phyloP scores from a whole-genome alignment of 1,140 invertebrate genomes.

The Sarcophaga bullata region DNA sequence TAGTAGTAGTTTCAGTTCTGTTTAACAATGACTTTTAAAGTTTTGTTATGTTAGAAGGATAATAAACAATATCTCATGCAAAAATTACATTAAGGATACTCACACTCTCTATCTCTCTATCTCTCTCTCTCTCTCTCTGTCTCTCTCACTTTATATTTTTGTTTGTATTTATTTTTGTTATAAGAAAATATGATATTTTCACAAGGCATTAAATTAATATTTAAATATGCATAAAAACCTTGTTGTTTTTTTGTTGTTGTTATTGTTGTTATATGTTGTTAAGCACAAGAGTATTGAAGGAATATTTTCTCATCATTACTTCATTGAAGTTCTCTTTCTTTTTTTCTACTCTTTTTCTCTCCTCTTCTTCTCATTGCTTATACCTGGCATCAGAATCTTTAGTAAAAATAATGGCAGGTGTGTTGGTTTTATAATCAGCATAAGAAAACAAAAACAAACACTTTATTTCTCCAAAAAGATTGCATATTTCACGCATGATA shows the following conservation, averaged over 20 bases:
- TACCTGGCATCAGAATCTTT: background rate
- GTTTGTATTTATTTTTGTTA: background rate
- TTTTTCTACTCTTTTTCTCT: too few relatives aligned
- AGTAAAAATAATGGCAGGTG: slow-evolving; percentile 3
- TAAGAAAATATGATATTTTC: slow-evolving; percentile 18
- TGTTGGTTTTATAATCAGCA: background rate
- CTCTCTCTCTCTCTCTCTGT: background rate
- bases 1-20: too few relatives aligned
- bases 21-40: background rate
- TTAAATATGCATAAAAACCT: slow-evolving; percentile 2
- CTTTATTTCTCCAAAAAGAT: background rate
- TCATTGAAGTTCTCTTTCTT: too few relatives aligned
- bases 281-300: too few relatives aligned
- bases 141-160: background rate
- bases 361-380: too few relatives aligned
- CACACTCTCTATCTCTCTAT: background rate
- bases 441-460: background rate
- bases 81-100: background rate
- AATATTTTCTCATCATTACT: too few relatives aligned
- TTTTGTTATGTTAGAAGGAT: slow-evolving; percentile 10
- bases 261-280: background rate
- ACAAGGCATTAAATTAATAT: slow-evolving; percentile 19
- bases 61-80: slow-evolving; percentile 7
- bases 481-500: slow-evolving; percentile 8
- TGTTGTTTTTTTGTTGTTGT: slow-evolving; percentile 1